Evolutionary conservation across 2,113 vertebrate species (phyloP).

Genomic region (Halcyon malimbica): DNA sequence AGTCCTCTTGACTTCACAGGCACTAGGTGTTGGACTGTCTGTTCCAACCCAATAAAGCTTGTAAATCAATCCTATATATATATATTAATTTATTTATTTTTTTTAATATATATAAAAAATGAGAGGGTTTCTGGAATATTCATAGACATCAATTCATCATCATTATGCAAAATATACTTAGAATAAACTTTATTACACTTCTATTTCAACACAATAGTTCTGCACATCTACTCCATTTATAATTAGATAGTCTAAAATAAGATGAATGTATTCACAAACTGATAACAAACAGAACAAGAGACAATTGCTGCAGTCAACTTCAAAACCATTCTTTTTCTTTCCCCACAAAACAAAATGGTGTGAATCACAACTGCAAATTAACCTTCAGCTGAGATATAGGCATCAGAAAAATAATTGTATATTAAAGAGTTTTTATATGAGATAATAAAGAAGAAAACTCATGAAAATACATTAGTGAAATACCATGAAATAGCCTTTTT

Average conservation of each 20-base stretch:
- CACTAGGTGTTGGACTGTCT: not conserved
- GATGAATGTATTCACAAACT: not conserved
- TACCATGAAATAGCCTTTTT: not conserved
- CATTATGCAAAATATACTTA: not conserved
- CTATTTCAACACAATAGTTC: not conserved
- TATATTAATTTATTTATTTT: too few relatives aligned
- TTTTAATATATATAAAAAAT: not conserved
- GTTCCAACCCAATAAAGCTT: not conserved
- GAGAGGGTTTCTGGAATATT: not conserved
- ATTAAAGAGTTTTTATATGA: not conserved
- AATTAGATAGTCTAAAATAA: not conserved
- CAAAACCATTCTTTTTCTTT: not conserved
- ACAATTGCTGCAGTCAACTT: not conserved
- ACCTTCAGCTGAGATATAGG: not conserved
- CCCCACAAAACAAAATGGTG: fast-evolving
- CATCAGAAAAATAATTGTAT: not conserved
- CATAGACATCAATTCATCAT: not conserved
- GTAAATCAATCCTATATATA: not conserved
- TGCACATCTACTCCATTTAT: not conserved
- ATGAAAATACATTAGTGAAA: not conserved
- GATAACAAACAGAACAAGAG: not conserved
- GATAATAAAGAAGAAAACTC: not conserved
- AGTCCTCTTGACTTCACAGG: not conserved
- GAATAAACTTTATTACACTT: not conserved
- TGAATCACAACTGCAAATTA: not conserved